Percentiles rank a stretch among this genome's conserved stretches.
phyloP scores from a whole-genome alignment of 2,113 vertebrate species.

The Urocynchramus pylzowi region DNA sequence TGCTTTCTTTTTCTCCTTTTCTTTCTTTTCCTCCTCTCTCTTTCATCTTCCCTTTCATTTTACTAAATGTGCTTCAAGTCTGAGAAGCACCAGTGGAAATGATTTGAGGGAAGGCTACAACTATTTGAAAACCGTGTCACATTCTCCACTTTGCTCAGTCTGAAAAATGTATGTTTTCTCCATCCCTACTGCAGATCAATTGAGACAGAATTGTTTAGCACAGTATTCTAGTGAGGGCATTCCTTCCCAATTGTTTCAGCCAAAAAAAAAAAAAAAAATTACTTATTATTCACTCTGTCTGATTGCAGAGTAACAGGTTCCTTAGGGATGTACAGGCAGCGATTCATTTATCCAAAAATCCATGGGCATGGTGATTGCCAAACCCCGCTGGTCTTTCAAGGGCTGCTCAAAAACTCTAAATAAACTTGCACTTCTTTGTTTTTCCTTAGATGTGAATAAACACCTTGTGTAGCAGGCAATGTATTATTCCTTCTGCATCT shows the following conservation, averaged over 20 bases:
- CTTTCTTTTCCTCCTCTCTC: background rate
- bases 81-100: background rate
- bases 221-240: background rate
- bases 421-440: background rate
- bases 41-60: background rate
- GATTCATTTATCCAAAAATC: background rate
- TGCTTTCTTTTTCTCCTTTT: background rate
- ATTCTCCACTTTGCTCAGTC: background rate
- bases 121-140: fast-evolving
- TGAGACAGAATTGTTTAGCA: background rate
- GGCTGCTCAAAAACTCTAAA: background rate
- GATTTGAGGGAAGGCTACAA: background rate
- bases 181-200: fast-evolving
- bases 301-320: background rate
- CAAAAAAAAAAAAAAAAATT: background rate
- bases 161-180: background rate
- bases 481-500: background rate
- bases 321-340: background rate
- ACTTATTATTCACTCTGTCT: background rate
- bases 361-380: background rate
- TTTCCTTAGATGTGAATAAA: background rate
- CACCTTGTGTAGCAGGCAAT: background rate
- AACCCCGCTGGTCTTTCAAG: background rate
- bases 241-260: fast-evolving
- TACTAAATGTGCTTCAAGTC: background rate